A percentile compares a stretch with the other conserved stretches of the same genome.
These are phyloP conservation scores for Drosophila nannoptera DNA, from an alignment of 1,140 invertebrate species.

Conservation along the genomic window DNA sequence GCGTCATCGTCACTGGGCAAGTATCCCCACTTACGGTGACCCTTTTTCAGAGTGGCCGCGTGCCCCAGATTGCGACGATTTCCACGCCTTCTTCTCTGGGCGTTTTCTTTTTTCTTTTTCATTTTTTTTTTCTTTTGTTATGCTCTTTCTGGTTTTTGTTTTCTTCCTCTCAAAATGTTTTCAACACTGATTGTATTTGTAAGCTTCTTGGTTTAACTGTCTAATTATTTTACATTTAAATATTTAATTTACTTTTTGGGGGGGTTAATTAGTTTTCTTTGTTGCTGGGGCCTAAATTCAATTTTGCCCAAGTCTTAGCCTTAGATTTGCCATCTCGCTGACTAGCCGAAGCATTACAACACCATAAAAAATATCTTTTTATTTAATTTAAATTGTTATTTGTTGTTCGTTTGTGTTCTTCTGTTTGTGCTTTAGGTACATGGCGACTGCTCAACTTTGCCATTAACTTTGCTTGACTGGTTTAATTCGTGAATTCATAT, in stretches of 20 bases:
- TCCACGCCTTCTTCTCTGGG: conserved; percentile 33
- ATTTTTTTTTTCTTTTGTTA: conserved; percentile 16
- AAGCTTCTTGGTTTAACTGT: conserved; percentile 79
- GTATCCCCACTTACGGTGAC: conserved; percentile 33
- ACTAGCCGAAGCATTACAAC: conserved; percentile 62
- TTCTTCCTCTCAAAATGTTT: conserved; percentile 72
- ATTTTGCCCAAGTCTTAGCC: conserved; percentile 59
- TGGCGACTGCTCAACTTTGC: conserved; percentile 44
- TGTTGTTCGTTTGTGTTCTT: conserved; percentile 43
- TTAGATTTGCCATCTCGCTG: conserved; percentile 42
- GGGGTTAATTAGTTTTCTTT: conserved; percentile 31
- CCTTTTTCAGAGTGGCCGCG: conserved; percentile 54
- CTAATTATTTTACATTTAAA: conserved; percentile 78
- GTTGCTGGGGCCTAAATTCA: conserved; percentile 63
- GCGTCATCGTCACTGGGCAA: conserved; percentile 2
- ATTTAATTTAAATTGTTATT: conserved; percentile 32
- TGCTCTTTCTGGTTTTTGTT: conserved; percentile 25
- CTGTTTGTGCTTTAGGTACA: conserved; percentile 57
- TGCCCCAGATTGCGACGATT: conserved; percentile 55
- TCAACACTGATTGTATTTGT: conserved; percentile 79
- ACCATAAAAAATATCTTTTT: conserved; percentile 68
- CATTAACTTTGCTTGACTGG: conserved; percentile 32
- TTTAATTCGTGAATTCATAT: conserved; percentile 4
- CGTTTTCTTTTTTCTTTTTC: conserved; percentile 14
- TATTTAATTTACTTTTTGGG: conserved; percentile 59